phyloP scores from a whole-genome alignment of 2,113 vertebrate species.

The Cebus imitator region DNA sequence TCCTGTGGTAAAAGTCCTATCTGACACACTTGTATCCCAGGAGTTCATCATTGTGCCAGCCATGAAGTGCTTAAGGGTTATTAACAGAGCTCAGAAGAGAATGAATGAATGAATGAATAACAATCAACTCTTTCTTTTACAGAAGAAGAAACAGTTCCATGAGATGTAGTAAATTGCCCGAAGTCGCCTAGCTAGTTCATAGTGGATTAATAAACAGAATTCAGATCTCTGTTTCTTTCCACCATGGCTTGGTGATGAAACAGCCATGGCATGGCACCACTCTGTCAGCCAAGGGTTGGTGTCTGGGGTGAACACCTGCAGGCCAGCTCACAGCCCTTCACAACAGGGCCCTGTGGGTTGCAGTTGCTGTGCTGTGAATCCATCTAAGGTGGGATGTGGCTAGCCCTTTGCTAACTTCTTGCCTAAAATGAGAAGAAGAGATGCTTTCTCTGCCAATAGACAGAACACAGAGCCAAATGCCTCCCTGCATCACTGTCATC shows the following conservation, averaged over 20 bases:
- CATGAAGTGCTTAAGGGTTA: background rate
- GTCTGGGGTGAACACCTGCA: background rate
- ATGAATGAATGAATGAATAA: background rate
- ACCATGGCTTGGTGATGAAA: background rate
- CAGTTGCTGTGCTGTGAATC: background rate
- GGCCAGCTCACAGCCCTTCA: background rate
- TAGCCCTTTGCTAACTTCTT: background rate
- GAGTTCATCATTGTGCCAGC: background rate
- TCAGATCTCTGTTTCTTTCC: background rate
- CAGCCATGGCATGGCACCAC: background rate
- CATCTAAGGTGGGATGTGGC: background rate
- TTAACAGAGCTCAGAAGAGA: background rate
- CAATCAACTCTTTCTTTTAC: background rate
- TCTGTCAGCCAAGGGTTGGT: fast-evolving
- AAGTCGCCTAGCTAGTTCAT: background rate
- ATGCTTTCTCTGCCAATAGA: background rate
- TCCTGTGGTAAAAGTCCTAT: background rate
- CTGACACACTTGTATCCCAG: background rate
- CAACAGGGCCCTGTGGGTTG: background rate
- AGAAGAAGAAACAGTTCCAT: background rate
- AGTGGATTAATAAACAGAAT: background rate
- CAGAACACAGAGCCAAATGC: background rate
- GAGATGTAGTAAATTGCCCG: background rate
- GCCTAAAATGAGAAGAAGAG: background rate
- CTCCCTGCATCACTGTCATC: background rate